Evolutionary conservation across 2,888 invertebrate species (phyloP).

Genomic region (Zaprionus obscuricornis): DNA sequence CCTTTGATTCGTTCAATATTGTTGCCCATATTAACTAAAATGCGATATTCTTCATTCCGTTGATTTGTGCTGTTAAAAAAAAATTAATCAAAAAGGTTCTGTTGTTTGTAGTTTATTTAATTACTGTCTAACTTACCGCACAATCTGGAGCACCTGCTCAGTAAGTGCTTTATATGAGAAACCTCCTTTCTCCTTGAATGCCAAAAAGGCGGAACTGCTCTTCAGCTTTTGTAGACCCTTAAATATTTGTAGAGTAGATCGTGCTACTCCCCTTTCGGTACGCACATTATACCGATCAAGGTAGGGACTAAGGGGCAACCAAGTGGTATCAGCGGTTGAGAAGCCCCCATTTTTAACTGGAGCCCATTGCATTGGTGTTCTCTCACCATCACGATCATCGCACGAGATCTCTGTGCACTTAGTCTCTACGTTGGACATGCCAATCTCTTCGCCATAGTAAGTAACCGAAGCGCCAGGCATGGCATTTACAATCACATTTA

Average conservation of each 20-base stretch:
- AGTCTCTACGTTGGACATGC: conserved; percentile 85
- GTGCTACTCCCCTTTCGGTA: conserved; percentile 84
- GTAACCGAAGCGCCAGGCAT: conserved; percentile 91
- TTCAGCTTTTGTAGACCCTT: conserved; percentile 85
- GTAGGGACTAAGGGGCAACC: conserved; percentile 88
- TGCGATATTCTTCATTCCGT: conserved; percentile 70
- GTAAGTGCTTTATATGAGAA: conserved; percentile 75
- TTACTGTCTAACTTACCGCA: conserved; percentile 58
- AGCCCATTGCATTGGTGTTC: conserved; percentile 87
- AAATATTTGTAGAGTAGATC: conserved; percentile 86
- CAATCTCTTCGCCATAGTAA: conserved; percentile 92
- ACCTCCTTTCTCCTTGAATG: conserved; percentile 66
- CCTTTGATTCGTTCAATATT: conserved; percentile 58
- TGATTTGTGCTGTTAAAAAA: conserved; percentile 52
- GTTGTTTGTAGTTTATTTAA: fast-evolving
- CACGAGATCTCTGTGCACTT: conserved; percentile 78
- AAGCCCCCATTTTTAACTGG: conserved; percentile 85
- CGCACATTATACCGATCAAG: conserved; percentile 86
- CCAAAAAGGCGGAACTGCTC: conserved; percentile 80
- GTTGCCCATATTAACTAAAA: conserved; percentile 77
- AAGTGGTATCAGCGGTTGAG: conserved; percentile 85
- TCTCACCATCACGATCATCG: conserved; percentile 84
- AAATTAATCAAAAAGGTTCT: background rate
- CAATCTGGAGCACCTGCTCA: conserved; percentile 77
- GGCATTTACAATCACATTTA: conserved; percentile 88